Evolutionary conservation across 2,113 vertebrate genomes (phyloP), one percentile per base, ranked within the genome.

Genomic region (Holacanthus passer): DNA sequence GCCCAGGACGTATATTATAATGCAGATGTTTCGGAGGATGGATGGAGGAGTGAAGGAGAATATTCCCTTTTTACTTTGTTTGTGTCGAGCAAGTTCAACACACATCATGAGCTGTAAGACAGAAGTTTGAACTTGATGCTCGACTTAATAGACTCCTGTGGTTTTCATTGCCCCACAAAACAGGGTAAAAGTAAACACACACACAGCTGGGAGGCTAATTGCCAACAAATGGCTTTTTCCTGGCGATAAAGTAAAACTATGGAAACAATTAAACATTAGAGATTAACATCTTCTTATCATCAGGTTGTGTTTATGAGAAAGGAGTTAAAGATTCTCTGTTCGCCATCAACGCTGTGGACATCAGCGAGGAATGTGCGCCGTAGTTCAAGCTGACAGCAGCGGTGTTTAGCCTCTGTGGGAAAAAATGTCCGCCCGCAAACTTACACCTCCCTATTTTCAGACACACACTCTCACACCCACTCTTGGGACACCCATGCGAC

Each of bases 361-460:
- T 59, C 39, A 19, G 76, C 22, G 29, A 79, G 81, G 84, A 87
- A 88, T 87, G 91, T 22, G 63, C 32, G 10, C 73, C 31, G 16
- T 31, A 24, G 22, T 64, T 55, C 69, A 3, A 37, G 80, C 24
- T 41, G 81, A 90, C 82, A 45, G 83, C 65, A 22, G 32, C 31
- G 48, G 50, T 73, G 83, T 67, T 83, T 65, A 84, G 79, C 29
- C 53, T 52, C 79, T 85, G 90, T 88, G 89, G 87, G 89, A 83
- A 90, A 84, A 83, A 58, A 81, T 63, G 75, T 81, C 76, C 83
- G 35, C 48, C 69, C 60, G 52, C 80, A 81, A 87, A 66, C 72
- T 67, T 65, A 89, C 78, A 85, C 72, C 79, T 52, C 75, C 77
- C 92, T 94, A 92, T 93, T 93, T 93, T 89, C 72, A 69, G 92